Base-by-base conservation (phyloP, 2,113 vertebrate species). In the Brachypteracias leptosomus region DNA sequence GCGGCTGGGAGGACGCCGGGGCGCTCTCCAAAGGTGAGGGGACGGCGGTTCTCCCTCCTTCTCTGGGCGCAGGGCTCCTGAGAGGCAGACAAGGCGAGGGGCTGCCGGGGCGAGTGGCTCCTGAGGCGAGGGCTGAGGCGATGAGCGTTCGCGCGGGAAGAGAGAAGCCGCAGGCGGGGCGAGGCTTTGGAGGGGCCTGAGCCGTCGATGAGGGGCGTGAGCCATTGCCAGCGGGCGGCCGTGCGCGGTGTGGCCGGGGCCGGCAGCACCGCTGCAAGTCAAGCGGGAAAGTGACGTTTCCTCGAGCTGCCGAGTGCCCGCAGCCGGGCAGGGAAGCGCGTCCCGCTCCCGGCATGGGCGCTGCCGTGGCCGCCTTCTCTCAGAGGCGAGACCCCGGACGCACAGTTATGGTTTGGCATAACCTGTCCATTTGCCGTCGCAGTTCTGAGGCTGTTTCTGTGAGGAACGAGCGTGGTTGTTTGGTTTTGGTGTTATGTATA, bases 51-150 rank as follows among this genome's bases (percentile, higher is more conserved):
- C 74, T n/a, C n/a, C n/a, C n/a, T n/a, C n/a, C n/a, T n/a, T n/a
- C n/a, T n/a, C n/a, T n/a, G n/a, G n/a, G n/a, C n/a, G n/a, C n/a
- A n/a, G n/a, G n/a, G n/a, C n/a, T n/a, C n/a, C n/a, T n/a, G n/a
- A n/a, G n/a, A n/a, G n/a, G n/a, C n/a, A n/a, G n/a, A n/a, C n/a
- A n/a, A n/a, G n/a, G n/a, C n/a, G n/a, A 68, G 35, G 18, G 4
- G 38, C 0, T 63, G 18, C 38, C 1, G 11, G 8, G 40, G 11
- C 3, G 7, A 44, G 5, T 14, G 6, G 29, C 3, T 49, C 38
- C 21, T 6, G 66, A 13, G 36, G 28, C 5, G 44, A 26, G n/a
- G n/a, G n/a, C n/a, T n/a, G n/a, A n/a, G n/a, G n/a, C n/a, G n/a
- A n/a, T 0, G 24, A 2, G 54, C 38, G 3, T 13, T 51, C 4